Evolutionary conservation across 2,113 vertebrate species (phyloP).

Genomic region (Butorides virescens): DNA sequence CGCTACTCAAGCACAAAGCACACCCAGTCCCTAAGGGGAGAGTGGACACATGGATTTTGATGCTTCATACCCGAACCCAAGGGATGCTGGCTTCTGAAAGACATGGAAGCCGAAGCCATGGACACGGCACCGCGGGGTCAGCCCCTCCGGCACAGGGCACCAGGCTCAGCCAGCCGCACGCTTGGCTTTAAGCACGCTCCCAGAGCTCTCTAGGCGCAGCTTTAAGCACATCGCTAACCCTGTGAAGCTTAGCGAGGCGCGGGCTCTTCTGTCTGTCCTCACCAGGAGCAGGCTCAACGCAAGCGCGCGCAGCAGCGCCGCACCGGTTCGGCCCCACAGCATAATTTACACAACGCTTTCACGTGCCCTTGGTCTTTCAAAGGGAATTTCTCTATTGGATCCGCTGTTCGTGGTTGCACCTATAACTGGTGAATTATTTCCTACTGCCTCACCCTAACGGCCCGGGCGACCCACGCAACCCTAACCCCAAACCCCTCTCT

Average conservation of each 20-base stretch:
- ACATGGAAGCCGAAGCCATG: fast-evolving
- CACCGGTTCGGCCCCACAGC: background rate
- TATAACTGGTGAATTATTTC: background rate
- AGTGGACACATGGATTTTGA: background rate
- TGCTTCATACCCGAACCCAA: background rate
- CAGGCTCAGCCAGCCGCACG: background rate
- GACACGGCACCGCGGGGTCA: background rate
- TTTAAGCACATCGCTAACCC: background rate
- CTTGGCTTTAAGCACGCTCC: background rate
- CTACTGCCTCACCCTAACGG: background rate
- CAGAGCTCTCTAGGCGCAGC: background rate
- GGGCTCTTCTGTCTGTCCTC: background rate
- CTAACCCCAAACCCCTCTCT: background rate
- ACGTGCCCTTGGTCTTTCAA: background rate
- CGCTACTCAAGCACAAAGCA: background rate
- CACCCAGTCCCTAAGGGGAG: background rate
- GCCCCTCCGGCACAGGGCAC: background rate
- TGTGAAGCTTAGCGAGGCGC: background rate
- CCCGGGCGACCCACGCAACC: fast-evolving
- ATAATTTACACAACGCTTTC: background rate
- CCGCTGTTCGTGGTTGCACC: background rate
- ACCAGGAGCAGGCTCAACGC: background rate
- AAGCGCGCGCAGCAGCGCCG: fast-evolving
- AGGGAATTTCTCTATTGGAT: background rate
- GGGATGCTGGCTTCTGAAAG: background rate